A percentile compares a stretch with the other conserved stretches of the same genome.
These are phyloP conservation scores for Drosophila asahinai DNA, from an alignment of 1,140 invertebrate species.

Conservation along the genomic window DNA sequence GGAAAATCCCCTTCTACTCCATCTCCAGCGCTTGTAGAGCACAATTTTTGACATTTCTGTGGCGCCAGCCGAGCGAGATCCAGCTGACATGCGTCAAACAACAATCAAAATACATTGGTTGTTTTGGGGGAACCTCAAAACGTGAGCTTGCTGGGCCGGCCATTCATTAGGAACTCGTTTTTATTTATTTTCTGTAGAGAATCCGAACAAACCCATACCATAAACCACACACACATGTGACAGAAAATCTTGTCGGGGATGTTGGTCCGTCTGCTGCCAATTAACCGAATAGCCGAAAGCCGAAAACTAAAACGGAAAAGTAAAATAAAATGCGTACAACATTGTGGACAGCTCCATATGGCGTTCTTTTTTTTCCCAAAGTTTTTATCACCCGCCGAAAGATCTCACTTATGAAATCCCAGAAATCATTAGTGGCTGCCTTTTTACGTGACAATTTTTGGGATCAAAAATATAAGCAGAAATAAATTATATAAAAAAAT, in stretches of 20 bases:
- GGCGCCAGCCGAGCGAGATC: slow-evolving; percentile 69
- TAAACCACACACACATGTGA: slow-evolving; percentile 50
- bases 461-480: not conserved
- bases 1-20: slow-evolving; percentile 15
- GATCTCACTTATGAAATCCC: slow-evolving; percentile 75
- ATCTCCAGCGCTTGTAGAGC: slow-evolving; percentile 56
- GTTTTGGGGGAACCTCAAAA: slow-evolving; percentile 55
- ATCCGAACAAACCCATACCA: slow-evolving; percentile 47
- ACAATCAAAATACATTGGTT: slow-evolving; percentile 78
- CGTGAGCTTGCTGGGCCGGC: slow-evolving; percentile 75
- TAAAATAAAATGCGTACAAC: slow-evolving; percentile 48
- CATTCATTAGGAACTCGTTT: slow-evolving; percentile 82
- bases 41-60: slow-evolving; percentile 83
- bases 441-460: slow-evolving; percentile 69
- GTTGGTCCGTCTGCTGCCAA: slow-evolving; percentile 61
- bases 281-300: slow-evolving; percentile 66
- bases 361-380: slow-evolving; percentile 11
- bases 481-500: not conserved
- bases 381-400: slow-evolving; percentile 54
- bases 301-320: slow-evolving; percentile 28
- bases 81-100: slow-evolving; percentile 82
- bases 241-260: slow-evolving; percentile 73
- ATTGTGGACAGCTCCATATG: slow-evolving; percentile 40
- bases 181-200: slow-evolving; percentile 28
- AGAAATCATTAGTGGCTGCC: slow-evolving; percentile 71